Conservation (phyloP, 2,113 vertebrate genomes). For the Campylomormyrus tamandua region DNA sequence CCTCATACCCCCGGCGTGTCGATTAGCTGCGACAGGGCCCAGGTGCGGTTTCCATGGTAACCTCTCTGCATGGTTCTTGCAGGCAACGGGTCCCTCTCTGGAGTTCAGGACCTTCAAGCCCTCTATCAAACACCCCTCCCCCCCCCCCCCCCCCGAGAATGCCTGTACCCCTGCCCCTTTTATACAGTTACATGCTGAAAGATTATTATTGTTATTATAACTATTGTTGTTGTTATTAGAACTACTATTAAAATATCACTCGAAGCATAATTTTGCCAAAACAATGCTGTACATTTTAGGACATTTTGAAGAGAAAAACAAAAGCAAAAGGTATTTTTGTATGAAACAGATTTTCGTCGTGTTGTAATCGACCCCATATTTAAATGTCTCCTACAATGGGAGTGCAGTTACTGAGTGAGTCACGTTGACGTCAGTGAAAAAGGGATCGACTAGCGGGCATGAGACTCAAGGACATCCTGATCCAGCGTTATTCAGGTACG, state of each 20-base stretch:
- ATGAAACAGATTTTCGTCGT: constrained; percentile 1
- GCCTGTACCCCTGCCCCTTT: constrained; percentile 7
- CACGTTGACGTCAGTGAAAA: not conserved
- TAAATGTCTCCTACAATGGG: not conserved
- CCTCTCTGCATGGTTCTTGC: constrained; percentile 17
- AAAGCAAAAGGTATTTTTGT: constrained; percentile 24
- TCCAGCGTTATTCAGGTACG: not conserved
- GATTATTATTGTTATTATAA: constrained; percentile 16
- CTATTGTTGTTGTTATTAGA: constrained; percentile 6
- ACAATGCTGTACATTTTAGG: constrained; percentile 19
- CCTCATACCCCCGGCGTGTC: not conserved
- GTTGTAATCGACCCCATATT: not conserved
- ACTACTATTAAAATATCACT: constrained; percentile 3
- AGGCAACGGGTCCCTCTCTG: constrained; percentile 9
- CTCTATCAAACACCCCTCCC: constrained; percentile 15
- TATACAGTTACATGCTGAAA: constrained; percentile 23
- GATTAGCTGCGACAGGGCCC: not conserved
- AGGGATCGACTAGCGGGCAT: not conserved
- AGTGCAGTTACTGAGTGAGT: not conserved
- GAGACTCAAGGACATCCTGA: not conserved
- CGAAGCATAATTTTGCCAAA: constrained; percentile 25
- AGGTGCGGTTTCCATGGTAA: constrained; percentile 23
- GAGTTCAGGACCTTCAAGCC: constrained; percentile 25
- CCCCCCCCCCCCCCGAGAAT: not conserved
- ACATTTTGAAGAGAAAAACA: constrained; percentile 19